These are phyloP conservation scores for Scalopus aquaticus DNA, from an alignment of 2,113 vertebrate species.

Conservation along the genomic window DNA sequence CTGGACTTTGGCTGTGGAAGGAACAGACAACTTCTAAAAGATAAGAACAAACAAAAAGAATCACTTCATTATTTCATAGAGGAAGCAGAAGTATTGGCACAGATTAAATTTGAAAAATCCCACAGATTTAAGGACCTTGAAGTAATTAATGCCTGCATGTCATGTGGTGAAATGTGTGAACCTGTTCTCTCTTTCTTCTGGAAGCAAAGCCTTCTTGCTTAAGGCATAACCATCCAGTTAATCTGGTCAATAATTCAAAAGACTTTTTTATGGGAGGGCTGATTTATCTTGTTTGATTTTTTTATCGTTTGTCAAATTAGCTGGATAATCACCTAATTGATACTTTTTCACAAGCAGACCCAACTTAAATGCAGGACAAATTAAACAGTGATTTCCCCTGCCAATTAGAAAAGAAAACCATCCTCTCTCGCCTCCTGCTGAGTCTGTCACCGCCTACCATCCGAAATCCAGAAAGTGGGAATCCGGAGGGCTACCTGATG, in stretches of 20 bases:
- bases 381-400: neutral
- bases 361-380: neutral
- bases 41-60: neutral
- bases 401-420: conserved; percentile 75
- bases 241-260: conserved; percentile 56
- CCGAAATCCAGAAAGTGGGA: conserved; percentile 68
- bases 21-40: conserved; percentile 19
- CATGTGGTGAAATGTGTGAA: neutral
- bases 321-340: conserved; percentile 46
- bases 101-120: neutral
- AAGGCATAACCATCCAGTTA: neutral
- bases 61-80: neutral
- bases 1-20: neutral
- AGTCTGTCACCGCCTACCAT: conserved; percentile 64
- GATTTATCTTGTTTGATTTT: conserved; percentile 57
- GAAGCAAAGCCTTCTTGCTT: neutral
- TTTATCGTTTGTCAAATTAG: conserved; percentile 51
- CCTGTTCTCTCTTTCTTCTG: neutral
- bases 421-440: conserved; percentile 40
- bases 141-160: neutral
- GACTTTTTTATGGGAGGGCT: neutral
- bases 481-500: conserved; percentile 39
- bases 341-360: neutral
- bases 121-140: neutral
- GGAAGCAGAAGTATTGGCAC: neutral